Percentiles rank a stretch among this genome's conserved stretches.
Conservation (phyloP, 2,888 invertebrate genomes). For the Philaethria dido region DNA sequence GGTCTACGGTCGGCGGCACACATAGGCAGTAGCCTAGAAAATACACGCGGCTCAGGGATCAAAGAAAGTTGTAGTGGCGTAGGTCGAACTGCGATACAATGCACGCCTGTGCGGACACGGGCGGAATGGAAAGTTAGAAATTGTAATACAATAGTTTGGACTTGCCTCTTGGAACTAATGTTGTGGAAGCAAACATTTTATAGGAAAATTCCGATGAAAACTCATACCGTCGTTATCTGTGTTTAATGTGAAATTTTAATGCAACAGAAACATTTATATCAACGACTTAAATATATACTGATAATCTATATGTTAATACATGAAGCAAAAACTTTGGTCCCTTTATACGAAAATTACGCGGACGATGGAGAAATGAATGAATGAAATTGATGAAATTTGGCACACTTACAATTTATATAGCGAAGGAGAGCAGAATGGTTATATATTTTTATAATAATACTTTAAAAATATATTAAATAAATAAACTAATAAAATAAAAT, state of each 20-base stretch:
- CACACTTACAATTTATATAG: no score
- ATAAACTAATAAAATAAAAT: no score
- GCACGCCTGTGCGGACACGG: slow-evolving; percentile 47
- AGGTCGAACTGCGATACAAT: slow-evolving; percentile 63
- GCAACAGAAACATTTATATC: not conserved
- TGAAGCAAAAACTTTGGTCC: no score
- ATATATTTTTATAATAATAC: no score
- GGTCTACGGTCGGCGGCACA: slow-evolving; percentile 46
- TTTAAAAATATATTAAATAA: no score
- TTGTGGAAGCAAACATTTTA: slow-evolving; percentile 13
- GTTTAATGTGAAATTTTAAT: not conserved
- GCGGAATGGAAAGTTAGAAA: slow-evolving; percentile 43
- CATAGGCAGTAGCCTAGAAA: slow-evolving; percentile 45
- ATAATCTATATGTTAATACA: no score
- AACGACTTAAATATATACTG: no score
- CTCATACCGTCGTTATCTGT: not conserved
- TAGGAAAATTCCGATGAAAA: slow-evolving; percentile 8
- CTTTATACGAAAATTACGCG: no score
- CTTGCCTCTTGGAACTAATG: slow-evolving; percentile 1
- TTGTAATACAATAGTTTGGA: slow-evolving; percentile 14
- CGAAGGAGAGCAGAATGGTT: no score
- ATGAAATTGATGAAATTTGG: no score
- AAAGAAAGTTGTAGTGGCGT: slow-evolving; percentile 75
- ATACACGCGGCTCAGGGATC: slow-evolving; percentile 50
- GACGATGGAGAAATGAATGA: no score